A percentile compares a stretch with the other conserved stretches of the same genome.
Conservation (phyloP, 2,797 vertebrate species). For the Eupleurogrammus muticus region DNA sequence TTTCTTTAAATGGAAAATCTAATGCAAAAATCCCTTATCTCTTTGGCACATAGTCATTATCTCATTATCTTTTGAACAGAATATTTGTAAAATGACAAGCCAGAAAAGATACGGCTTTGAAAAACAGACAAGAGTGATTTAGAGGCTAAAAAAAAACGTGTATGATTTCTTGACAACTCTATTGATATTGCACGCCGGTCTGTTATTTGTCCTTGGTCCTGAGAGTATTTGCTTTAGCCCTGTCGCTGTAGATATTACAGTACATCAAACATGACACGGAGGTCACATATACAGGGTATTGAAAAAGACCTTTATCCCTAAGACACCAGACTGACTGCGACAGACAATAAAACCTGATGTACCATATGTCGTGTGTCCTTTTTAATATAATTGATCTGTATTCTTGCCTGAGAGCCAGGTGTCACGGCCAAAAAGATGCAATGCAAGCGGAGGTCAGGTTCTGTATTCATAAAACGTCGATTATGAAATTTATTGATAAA, state of each 20-base stretch:
- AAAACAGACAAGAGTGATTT: background rate
- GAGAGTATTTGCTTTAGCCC: slow-evolving; percentile 15
- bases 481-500: background rate
- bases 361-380: background rate
- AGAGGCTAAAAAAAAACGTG: background rate
- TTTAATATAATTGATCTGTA: background rate
- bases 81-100: background rate
- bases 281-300: slow-evolving; percentile 36
- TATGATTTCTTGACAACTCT: background rate
- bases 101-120: background rate
- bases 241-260: slow-evolving; percentile 8
- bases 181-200: background rate
- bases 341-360: slow-evolving; percentile 16
- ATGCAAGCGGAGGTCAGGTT: too few species aligned
- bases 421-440: background rate
- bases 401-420: background rate
- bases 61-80: background rate
- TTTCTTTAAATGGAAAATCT: background rate
- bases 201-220: slow-evolving; percentile 16
- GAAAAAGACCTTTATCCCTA: slow-evolving; percentile 31
- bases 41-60: background rate
- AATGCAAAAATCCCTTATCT: background rate
- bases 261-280: slow-evolving; percentile 20
- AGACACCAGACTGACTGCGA: slow-evolving; percentile 4
- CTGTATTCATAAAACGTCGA: background rate